These are phyloP conservation scores for Caiman crocodilus DNA, from an alignment of 2,797 vertebrate genomes.

Conservation along the genomic window DNA sequence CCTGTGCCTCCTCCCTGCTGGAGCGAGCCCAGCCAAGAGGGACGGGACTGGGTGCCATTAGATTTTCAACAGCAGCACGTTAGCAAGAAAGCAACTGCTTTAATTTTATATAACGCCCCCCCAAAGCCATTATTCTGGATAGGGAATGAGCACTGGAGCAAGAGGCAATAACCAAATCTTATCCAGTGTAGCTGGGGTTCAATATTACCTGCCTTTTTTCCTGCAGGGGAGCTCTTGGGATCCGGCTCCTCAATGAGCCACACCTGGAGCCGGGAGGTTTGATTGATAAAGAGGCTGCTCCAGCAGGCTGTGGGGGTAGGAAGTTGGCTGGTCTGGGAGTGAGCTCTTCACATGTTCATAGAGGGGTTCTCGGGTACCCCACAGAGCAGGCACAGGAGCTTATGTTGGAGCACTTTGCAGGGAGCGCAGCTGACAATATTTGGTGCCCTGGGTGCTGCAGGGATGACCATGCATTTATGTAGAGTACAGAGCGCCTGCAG, in stretches of 20 bases:
- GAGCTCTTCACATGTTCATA: background rate
- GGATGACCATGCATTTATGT: background rate
- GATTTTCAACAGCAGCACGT: too few relatives aligned
- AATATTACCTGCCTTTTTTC: background rate
- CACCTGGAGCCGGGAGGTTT: background rate
- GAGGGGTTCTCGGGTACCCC: background rate
- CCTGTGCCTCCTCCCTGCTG: too few relatives aligned
- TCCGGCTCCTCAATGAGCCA: background rate
- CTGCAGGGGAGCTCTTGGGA: background rate
- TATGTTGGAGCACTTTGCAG: background rate
- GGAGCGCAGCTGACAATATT: background rate
- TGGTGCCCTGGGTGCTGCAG: background rate
- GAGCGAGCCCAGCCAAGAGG: too few relatives aligned
- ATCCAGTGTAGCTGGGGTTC: background rate
- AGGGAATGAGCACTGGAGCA: background rate
- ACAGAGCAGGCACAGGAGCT: background rate
- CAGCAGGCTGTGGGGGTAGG: too few relatives aligned
- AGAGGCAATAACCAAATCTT: background rate
- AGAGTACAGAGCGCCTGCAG: background rate
- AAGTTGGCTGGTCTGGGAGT: too few relatives aligned
- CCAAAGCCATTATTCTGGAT: background rate
- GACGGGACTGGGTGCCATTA: background rate
- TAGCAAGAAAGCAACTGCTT: background rate
- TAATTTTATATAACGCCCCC: background rate
- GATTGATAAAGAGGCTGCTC: background rate